Evolutionary conservation across 1,140 invertebrate genomes (phyloP).

Genomic region (Xylocopa sonorina): DNA sequence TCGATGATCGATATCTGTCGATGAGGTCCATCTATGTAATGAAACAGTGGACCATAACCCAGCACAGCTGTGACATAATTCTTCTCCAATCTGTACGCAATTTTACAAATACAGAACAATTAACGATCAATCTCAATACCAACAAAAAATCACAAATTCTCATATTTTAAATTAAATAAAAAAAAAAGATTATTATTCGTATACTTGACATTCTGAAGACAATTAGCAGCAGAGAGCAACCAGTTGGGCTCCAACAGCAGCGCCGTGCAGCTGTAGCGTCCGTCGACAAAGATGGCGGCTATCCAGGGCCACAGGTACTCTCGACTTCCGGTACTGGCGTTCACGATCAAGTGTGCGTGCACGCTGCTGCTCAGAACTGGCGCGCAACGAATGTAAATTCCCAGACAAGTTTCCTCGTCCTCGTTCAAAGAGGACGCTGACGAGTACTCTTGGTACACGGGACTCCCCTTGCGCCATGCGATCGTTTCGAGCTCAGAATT

Average conservation of each 20-base stretch:
- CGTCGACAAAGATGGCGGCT: conserved; percentile 86
- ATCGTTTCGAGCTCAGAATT: conserved; percentile 43
- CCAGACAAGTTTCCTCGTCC: conserved; percentile 38
- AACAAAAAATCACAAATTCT: background rate
- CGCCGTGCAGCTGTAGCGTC: conserved; percentile 85
- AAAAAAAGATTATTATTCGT: conserved; percentile 47
- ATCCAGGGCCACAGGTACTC: conserved; percentile 86
- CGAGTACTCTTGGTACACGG: conserved; percentile 5
- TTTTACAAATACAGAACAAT: too few species aligned
- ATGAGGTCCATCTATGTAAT: conserved; percentile 84
- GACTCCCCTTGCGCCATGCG: background rate
- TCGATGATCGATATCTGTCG: conserved; percentile 86
- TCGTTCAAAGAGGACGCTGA: background rate
- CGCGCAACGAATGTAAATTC: conserved; percentile 69
- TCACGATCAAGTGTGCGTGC: conserved; percentile 56
- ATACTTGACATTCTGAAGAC: conserved; percentile 82
- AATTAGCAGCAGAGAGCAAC: conserved; percentile 84
- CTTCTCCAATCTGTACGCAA: conserved; percentile 81
- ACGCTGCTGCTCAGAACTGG: conserved; percentile 67
- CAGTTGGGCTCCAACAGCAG: conserved; percentile 85
- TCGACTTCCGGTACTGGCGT: conserved; percentile 58
- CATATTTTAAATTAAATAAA: conserved; percentile 4
- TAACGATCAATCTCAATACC: background rate
- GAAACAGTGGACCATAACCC: conserved; percentile 84
- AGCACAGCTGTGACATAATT: conserved; percentile 86